phyloP scores from a whole-genome alignment of 2,797 vertebrate species.

The Todus mexicanus region DNA sequence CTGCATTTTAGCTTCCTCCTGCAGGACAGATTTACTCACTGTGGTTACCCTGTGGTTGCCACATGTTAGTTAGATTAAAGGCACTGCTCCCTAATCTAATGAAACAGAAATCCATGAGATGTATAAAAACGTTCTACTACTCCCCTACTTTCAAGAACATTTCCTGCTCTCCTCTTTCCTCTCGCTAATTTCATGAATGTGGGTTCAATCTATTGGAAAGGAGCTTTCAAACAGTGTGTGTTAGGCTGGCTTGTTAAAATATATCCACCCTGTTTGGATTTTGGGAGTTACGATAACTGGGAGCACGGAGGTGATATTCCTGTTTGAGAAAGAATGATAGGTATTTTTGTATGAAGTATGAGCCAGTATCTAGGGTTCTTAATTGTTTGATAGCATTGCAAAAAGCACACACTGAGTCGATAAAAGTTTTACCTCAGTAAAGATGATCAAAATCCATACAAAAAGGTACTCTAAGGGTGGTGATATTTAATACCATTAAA shows the following conservation, averaged over 20 bases:
- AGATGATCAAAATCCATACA: neutral
- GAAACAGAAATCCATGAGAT: slow-evolving; percentile 33
- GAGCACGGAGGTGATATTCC: neutral
- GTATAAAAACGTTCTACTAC: neutral
- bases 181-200: neutral
- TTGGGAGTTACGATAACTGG: neutral
- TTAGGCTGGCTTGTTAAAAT: neutral
- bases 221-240: neutral
- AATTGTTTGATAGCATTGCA: neutral
- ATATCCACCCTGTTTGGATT: neutral
- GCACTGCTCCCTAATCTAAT: slow-evolving; percentile 13
- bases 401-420: neutral
- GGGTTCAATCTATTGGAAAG: neutral
- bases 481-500: neutral
- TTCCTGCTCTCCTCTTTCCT: neutral
- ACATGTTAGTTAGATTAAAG: slow-evolving; percentile 47
- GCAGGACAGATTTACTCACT: slow-evolving; percentile 49
- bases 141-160: neutral
- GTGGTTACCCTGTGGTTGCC: slow-evolving; percentile 52
- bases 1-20: slow-evolving; percentile 27
- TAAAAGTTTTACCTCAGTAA: neutral
- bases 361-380: neutral
- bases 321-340: neutral
- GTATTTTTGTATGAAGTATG: neutral
- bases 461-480: neutral